Conservation (phyloP, 2,888 invertebrate genomes). For the Epirrhoe tristata region DNA sequence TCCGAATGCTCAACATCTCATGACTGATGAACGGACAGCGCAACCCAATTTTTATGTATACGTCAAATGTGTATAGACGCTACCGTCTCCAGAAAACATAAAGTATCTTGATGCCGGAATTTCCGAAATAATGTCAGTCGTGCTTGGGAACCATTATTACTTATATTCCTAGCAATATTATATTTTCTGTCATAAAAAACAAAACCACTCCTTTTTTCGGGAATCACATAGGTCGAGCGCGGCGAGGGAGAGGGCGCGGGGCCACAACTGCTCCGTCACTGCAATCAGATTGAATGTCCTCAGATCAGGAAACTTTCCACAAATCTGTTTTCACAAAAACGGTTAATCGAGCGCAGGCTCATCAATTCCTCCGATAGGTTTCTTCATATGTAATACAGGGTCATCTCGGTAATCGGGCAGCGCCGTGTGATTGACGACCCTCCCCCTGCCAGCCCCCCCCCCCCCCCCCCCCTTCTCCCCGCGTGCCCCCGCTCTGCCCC, state of each 20-base stretch:
- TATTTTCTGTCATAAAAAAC: too few relatives aligned
- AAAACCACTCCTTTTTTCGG: too few relatives aligned
- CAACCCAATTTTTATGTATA: too few relatives aligned
- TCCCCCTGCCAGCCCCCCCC: slow-evolving; percentile 11
- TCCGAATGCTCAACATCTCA: too few relatives aligned
- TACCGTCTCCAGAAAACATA: too few relatives aligned
- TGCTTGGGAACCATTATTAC: too few relatives aligned
- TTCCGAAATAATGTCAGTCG: too few relatives aligned
- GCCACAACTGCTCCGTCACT: slow-evolving; percentile 1
- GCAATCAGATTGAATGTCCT: background rate
- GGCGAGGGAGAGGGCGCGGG: background rate
- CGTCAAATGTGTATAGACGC: too few relatives aligned
- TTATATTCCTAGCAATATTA: too few relatives aligned
- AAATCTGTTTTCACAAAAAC: slow-evolving; percentile 39
- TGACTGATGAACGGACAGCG: too few relatives aligned
- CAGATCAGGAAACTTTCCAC: background rate
- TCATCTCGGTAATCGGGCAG: slow-evolving; percentile 47
- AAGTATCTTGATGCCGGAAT: too few relatives aligned
- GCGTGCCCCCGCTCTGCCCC: slow-evolving; percentile 1
- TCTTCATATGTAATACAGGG: slow-evolving; percentile 44
- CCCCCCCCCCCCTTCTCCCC: slow-evolving; percentile 3
- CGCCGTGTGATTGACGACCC: slow-evolving; percentile 47
- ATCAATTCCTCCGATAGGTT: slow-evolving; percentile 43
- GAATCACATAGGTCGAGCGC: background rate
- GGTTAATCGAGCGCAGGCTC: slow-evolving; percentile 39